Base-by-base conservation (phyloP, 2,113 vertebrate species). In the Theropithecus gelada region DNA sequence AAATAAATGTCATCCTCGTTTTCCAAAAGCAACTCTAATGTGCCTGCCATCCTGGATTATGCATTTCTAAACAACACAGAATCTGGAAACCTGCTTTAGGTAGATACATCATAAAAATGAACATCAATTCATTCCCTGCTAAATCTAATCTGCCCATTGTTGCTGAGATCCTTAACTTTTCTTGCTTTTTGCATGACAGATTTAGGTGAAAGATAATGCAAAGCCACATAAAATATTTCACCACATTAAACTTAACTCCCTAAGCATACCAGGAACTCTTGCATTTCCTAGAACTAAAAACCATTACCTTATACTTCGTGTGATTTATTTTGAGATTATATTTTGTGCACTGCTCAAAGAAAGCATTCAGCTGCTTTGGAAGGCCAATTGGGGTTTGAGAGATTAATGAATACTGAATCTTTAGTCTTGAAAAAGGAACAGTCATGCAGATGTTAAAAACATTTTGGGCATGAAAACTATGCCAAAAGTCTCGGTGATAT, bases 311-410 rank as follows among this genome's bases (percentile, higher is more conserved):
- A 94, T 32, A 97, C 68, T 94, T 97, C 68, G 64, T 94, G 73
- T 97, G 97, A 97, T 98, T 97, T 98, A 97, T 96, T 97, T 96
- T 97, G 90, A 97, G 96, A 96, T 98, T 97, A 57, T 93, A 96
- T 97, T 97, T 96, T 97, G 85, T 91, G 73, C 55, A 96, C 55
- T 96, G 13, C 32, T 96, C 95, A 97, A 96, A 97, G 76, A 96
- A 94, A 89, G 73, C 83, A 94, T 97, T 98, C 88, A 96, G 97
- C 96, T 80, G 57, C 80, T 97, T 93, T 75, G 76, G 64, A 89
- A 94, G 45, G 68, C 88, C 88, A 95, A 13, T 11, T 87, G 91
- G 55, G 94, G 57, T 88, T 97, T 96, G 50, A 96, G 88, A 97
- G 88, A 97, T 96, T 97, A 97, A 98, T 98, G 93, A 97, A 97